These are phyloP conservation scores for Bovichtus diacanthus DNA, from an alignment of 2,797 vertebrate genomes.

Conservation along the genomic window DNA sequence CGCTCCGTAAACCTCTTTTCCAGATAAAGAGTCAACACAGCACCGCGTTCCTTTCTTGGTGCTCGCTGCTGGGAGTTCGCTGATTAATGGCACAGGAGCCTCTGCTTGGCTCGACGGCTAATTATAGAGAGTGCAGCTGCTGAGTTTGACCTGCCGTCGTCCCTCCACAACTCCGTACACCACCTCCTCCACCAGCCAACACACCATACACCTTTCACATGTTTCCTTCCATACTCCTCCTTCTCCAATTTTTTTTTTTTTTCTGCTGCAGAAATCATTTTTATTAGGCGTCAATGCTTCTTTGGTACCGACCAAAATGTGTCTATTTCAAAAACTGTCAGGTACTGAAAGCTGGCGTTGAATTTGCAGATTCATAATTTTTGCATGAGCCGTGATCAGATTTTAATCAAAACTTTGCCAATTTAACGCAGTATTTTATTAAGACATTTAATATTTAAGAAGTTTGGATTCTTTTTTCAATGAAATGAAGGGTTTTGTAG, in stretches of 20 bases:
- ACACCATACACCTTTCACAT: slow-evolving; percentile 42
- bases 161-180: slow-evolving; percentile 14
- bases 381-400: no score
- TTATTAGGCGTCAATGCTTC: no score
- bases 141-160: slow-evolving; percentile 47
- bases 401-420: no score
- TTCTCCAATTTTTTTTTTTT: background rate
- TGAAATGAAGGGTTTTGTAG: no score
- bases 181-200: slow-evolving; percentile 1
- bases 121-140: slow-evolving; percentile 86
- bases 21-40: slow-evolving; percentile 78
- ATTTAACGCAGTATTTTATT: no score
- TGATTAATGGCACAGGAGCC: slow-evolving; percentile 65
- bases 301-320: no score
- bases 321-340: no score
- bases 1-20: slow-evolving; percentile 63
- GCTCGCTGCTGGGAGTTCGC: slow-evolving; percentile 58
- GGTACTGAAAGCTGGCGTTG: no score
- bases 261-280: background rate
- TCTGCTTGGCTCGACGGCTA: slow-evolving; percentile 72
- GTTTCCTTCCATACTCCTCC: background rate
- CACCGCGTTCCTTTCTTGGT: slow-evolving; percentile 82
- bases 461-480: no score
- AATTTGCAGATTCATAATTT: no score
- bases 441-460: no score